phyloP scores from a whole-genome alignment of 2,113 vertebrate genomes.

The Rhipidura dahli region DNA sequence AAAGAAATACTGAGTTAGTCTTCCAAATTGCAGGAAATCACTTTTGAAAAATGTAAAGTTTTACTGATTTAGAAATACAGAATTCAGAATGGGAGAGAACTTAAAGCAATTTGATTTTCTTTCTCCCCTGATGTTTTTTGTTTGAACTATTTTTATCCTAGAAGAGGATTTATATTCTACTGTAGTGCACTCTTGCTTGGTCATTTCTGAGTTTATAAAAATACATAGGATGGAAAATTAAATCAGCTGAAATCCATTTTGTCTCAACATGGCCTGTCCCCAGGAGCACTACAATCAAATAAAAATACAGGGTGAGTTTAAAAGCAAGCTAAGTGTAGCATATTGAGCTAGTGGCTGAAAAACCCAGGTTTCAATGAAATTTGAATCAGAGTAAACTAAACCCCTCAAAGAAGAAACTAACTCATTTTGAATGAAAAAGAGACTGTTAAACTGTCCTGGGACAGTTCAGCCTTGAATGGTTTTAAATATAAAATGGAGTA shows the following conservation, averaged over 20 bases:
- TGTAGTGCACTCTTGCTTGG: slow-evolving; percentile 20
- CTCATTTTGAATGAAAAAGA: not conserved
- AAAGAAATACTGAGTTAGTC: not conserved
- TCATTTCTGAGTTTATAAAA: slow-evolving; percentile 60
- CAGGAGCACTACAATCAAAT: slow-evolving; percentile 53
- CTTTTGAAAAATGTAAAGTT: not conserved
- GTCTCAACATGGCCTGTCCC: slow-evolving; percentile 29
- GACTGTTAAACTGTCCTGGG: not conserved
- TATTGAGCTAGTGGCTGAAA: slow-evolving; percentile 8
- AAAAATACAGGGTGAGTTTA: slow-evolving; percentile 38
- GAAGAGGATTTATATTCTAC: slow-evolving; percentile 47
- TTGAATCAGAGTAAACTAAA: not conserved
- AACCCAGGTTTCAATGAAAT: not conserved
- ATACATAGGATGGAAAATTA: slow-evolving; percentile 63
- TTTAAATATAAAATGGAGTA: not conserved
- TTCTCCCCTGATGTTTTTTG: not conserved
- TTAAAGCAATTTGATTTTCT: not conserved
- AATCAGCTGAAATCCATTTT: slow-evolving; percentile 65
- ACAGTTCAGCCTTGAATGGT: not conserved
- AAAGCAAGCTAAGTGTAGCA: slow-evolving; percentile 40
- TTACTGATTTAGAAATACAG: slow-evolving; percentile 27
- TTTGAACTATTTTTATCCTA: slow-evolving; percentile 52
- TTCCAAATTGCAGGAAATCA: not conserved
- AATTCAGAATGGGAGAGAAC: slow-evolving; percentile 18
- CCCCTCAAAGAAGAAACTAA: not conserved